Evolutionary conservation across 1,140 invertebrate species (phyloP).

Genomic region (Orchesella cincta): DNA sequence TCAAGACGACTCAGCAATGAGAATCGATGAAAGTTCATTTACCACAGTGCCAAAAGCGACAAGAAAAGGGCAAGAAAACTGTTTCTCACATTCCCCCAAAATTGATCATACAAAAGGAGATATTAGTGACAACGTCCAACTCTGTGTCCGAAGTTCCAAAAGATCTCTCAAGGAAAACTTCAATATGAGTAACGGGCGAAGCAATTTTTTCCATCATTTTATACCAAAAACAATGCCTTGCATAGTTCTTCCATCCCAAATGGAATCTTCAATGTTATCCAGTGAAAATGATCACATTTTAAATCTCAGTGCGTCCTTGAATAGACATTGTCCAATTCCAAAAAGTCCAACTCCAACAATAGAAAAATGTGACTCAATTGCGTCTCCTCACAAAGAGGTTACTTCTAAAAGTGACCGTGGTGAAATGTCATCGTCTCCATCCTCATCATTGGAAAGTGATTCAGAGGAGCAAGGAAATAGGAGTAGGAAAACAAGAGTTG

Average conservation of each 20-base stretch:
- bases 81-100: too few species aligned
- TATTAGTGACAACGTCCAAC: too few species aligned
- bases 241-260: conserved; percentile 40
- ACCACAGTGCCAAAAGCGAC: too few species aligned
- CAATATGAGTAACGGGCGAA: neutral
- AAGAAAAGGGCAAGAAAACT: too few species aligned
- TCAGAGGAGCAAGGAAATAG: neutral
- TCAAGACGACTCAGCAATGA: too few species aligned
- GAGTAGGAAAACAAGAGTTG: neutral
- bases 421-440: too few species aligned
- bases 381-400: too few species aligned
- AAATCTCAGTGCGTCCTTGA: neutral
- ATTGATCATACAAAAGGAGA: too few species aligned
- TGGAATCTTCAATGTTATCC: neutral
- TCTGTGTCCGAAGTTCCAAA: neutral
- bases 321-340: neutral
- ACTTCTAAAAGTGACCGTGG: too few species aligned
- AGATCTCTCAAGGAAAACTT: neutral
- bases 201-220: conserved; percentile 6
- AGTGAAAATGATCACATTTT: conserved; percentile 13
- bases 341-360: neutral
- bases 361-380: neutral
- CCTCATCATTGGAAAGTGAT: neutral
- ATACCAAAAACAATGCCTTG: conserved; percentile 48
- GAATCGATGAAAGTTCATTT: too few species aligned